Evolutionary conservation across 2,797 vertebrate genomes (phyloP), one percentile per base, ranked within the genome.

Genomic region (Caiman crocodilus): DNA sequence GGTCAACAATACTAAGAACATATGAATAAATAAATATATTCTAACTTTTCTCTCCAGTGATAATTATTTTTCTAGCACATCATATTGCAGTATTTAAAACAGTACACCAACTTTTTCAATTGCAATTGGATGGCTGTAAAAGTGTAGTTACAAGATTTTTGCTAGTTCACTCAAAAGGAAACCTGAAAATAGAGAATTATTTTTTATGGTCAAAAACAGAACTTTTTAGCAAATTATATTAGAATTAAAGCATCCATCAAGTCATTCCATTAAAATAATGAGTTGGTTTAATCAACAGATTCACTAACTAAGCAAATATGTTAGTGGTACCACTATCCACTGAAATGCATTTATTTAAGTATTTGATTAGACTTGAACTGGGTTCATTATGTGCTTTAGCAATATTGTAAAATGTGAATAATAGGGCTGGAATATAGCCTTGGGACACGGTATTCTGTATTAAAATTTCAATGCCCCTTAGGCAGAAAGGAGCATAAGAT

Each of bases 271-370:
- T 95, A 95, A 96, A 96, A 89, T 88, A 96, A 94, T 92, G 28
- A 93, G 8, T 50, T 91, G 82, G 79, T 93, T 96, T 93, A 94
- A 91, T 95, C 55, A 95, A 85, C 28, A 58, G 16, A 86, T 92
- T 96, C 84, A 58, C 32, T 90, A 89, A n/a, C 42, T 90, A 93
- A 95, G 63, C 26, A 95, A 95, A 93, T 10, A 90, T 74, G 73
- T 35, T 79, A 82, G 17, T 14, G 90, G 76, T 71, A 26, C 3
- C 3, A 67, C 89, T 88, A 89, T 50, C 11, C 23, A 84, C 26
- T 84, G 42, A 89, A 96, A 94, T 94, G 63, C 4, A 86, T 89
- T 96, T 94, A 90, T 94, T 96, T 96, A 96, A 95, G 95, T 95
- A 96, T 92, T 95, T 96, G 60, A 82, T 95, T 96, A 96, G 65